Base-by-base conservation (phyloP, 2,113 vertebrate genomes). In the Eublepharis macularius region DNA sequence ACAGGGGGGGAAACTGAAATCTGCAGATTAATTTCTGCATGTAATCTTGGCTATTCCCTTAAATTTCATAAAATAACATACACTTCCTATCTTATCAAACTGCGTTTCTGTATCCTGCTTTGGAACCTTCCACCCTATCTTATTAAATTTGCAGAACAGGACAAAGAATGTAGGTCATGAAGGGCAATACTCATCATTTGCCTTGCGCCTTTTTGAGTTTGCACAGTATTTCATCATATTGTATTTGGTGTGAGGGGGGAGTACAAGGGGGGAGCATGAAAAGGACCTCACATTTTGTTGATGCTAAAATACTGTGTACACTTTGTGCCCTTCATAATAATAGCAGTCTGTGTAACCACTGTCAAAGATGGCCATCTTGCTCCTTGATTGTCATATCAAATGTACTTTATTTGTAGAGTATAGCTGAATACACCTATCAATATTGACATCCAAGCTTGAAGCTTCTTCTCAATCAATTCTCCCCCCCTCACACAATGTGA, bases 151-250 rank as follows among this genome's bases (percentile, higher is more conserved):
- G 76, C 57, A 85, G 83, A 87, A 76, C 87, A 90, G 54, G 1
- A 80, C 49, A 90, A 91, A 94, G 82, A 92, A 0, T 1, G 26
- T 26, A 81, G 45, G 73, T 80, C 77, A 76, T 82, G 32, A 49
- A 69, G 36, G 69, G 74, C 83, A 83, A 92, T 86, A 86, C 80
- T 79, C 51, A 85, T 90, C 65, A 76, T 0, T 0, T 21, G 66
- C 2, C 2, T 0, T 41, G 43, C 47, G 0, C 1, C 16, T 9
- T 72, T 68, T 39, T 72, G 32, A 93, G 93, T 93, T 93, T 92
- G 76, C 70, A 78, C 32, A 83, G n/a, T 85, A 82, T 19, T 68
- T 9, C 41, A 2, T 47, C 6, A 8, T 51, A 75, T 68, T 72
- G 51, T 3, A 70, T 76, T 70, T 80, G n/a, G n/a, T n/a, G n/a